A percentile compares a stretch with the other conserved stretches of the same genome.
phyloP scores from a whole-genome alignment of 2,888 invertebrate genomes.

The Drosophila multiciliata region DNA sequence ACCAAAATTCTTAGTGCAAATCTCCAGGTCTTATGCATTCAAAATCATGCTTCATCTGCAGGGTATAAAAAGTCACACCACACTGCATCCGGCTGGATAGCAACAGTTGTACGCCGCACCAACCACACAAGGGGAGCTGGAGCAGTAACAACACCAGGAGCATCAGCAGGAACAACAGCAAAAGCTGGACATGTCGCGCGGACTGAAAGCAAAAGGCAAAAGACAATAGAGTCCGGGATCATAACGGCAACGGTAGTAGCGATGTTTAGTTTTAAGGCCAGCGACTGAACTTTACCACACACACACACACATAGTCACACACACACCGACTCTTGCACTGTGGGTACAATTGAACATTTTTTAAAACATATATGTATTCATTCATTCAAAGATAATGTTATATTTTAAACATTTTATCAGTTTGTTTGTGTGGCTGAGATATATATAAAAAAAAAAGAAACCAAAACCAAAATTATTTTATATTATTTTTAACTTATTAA shows the following conservation, averaged over 20 bases:
- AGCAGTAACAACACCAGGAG: constrained; percentile 7
- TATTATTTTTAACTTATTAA: not conserved
- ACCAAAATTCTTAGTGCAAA: not conserved
- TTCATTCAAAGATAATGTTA: not conserved
- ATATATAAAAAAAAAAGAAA: not conserved
- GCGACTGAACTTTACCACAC: constrained; percentile 14
- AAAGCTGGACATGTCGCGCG: constrained; percentile 32
- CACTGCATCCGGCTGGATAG: constrained; percentile 35
- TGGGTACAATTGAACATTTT: constrained; percentile 1
- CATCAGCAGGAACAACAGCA: constrained; percentile 12
- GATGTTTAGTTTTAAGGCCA: constrained; percentile 45
- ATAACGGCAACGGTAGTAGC: constrained; percentile 37
- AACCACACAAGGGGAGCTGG: constrained; percentile 15
- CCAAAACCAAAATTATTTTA: not conserved
- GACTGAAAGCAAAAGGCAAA: constrained; percentile 37
- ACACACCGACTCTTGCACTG: not conserved
- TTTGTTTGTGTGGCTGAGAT: not conserved
- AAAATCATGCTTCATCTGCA: not conserved
- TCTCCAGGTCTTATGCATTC: not conserved
- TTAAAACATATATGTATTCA: not conserved
- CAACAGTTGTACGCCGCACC: constrained; percentile 37
- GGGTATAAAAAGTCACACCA: not conserved
- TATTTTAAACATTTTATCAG: too few species aligned
- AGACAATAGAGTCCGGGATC: constrained; percentile 46
- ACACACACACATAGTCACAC: constrained; percentile 12